Conservation (phyloP, 2,888 invertebrate species). For the Patella depressa region DNA sequence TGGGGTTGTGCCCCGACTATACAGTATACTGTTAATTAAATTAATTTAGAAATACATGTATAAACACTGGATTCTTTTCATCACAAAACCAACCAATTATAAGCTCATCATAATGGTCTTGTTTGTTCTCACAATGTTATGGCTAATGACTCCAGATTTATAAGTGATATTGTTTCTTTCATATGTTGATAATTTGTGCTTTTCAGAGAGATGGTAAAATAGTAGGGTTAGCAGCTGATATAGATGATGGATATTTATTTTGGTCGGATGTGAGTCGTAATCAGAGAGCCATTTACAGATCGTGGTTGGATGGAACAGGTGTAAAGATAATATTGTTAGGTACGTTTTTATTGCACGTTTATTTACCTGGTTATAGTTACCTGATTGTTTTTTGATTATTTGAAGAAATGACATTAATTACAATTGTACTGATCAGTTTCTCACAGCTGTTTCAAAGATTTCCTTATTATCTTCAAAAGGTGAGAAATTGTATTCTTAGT, state of each 20-base stretch:
- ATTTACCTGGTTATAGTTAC: too few species aligned
- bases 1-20: too few species aligned
- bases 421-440: too few species aligned
- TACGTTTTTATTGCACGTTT: slow-evolving; percentile 26
- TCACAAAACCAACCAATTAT: neutral
- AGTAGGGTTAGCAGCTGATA: slow-evolving; percentile 52
- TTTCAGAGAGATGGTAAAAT: slow-evolving; percentile 44
- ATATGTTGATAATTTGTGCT: neutral
- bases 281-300: slow-evolving; percentile 48
- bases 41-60: neutral
- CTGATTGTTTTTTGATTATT: too few species aligned
- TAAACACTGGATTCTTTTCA: neutral
- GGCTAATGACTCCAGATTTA: neutral
- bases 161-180: neutral
- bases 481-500: too few species aligned
- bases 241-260: slow-evolving; percentile 46
- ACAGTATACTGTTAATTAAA: too few species aligned
- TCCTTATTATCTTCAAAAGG: too few species aligned
- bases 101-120: neutral
- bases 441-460: too few species aligned
- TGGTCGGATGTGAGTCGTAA: slow-evolving; percentile 53
- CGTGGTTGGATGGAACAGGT: slow-evolving; percentile 44
- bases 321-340: slow-evolving; percentile 46
- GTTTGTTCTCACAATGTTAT: neutral
- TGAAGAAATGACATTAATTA: too few species aligned